phyloP scores from a whole-genome alignment of 2,113 vertebrate genomes.

The Capreolus pygargus region DNA sequence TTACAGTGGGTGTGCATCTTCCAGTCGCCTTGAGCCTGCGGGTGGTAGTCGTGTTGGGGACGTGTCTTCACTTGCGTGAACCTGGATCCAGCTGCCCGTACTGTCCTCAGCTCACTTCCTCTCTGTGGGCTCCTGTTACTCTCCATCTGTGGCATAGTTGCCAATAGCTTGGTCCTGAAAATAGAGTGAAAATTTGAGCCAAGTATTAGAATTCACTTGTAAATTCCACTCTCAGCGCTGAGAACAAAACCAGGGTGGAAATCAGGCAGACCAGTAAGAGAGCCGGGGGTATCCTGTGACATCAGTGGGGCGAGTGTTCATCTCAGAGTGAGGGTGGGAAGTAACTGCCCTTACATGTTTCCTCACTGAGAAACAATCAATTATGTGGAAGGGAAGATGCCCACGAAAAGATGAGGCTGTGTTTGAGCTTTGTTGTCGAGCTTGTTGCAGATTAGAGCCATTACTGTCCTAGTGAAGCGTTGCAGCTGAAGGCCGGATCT shows the following conservation, averaged over 20 bases:
- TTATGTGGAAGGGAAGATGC: background rate
- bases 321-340: background rate
- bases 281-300: background rate
- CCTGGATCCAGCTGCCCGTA: background rate
- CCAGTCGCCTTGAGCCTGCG: background rate
- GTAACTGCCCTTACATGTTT: background rate
- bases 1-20: background rate
- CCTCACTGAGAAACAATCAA: background rate
- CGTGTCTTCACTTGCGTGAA: background rate
- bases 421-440: background rate
- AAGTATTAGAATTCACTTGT: background rate
- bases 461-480: background rate
- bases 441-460: background rate
- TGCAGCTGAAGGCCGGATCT: background rate
- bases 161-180: constrained; percentile 11
- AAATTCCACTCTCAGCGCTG: background rate
- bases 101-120: background rate
- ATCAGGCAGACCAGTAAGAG: background rate
- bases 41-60: background rate
- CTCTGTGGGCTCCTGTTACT: background rate
- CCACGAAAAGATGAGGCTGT: background rate
- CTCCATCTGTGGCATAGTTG: background rate
- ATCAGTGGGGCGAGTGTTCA: background rate
- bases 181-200: background rate
- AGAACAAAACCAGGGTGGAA: background rate